phyloP scores from a whole-genome alignment of 2,797 vertebrate genomes.

The Cuculus canorus region DNA sequence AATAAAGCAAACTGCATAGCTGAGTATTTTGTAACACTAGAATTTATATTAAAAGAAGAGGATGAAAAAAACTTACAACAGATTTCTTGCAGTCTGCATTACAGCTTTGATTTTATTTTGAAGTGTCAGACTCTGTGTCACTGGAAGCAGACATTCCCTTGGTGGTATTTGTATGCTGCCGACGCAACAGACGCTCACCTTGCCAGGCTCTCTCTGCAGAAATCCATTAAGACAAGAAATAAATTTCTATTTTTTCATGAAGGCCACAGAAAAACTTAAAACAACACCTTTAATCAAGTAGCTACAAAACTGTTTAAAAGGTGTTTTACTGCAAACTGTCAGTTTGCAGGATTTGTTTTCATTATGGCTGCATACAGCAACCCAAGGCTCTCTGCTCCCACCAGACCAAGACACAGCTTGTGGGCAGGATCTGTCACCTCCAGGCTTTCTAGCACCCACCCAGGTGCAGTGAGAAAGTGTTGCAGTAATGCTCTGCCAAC shows the following conservation, averaged over 20 bases:
- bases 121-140: constrained; percentile 54
- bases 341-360: neutral
- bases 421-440: neutral
- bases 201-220: neutral
- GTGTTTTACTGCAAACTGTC: neutral
- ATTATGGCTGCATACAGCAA: neutral
- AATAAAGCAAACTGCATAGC: neutral
- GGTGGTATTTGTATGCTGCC: neutral
- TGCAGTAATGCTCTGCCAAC: neutral
- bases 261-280: neutral
- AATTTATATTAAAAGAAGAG: neutral
- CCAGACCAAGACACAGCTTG: neutral
- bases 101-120: constrained; percentile 39
- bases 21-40: neutral
- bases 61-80: neutral
- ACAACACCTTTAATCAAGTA: neutral
- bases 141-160: constrained; percentile 27
- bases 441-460: rapidly evolving
- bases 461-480: neutral
- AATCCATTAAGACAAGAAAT: neutral
- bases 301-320: neutral
- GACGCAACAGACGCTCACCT: neutral
- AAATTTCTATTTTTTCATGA: neutral
- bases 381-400: neutral
- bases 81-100: constrained; percentile 21